These are phyloP conservation scores for Natator depressus DNA, from an alignment of 2,113 vertebrate genomes.

Conservation along the genomic window DNA sequence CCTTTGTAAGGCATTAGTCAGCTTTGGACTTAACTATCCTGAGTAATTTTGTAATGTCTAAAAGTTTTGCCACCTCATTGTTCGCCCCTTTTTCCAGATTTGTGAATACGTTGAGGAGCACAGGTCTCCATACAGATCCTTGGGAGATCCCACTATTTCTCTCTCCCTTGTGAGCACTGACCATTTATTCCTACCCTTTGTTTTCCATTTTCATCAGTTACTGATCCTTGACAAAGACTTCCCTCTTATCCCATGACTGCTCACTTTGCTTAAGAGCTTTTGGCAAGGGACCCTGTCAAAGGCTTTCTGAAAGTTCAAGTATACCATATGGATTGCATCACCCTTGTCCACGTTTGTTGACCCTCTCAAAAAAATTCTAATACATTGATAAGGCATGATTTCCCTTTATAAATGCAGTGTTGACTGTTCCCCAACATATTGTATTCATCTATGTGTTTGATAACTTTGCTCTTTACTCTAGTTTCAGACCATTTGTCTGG, in stretches of 20 bases:
- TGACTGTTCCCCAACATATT: neutral
- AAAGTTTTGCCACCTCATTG: neutral
- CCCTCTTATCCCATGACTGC: neutral
- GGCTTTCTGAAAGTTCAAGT: neutral
- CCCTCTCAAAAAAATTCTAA: neutral
- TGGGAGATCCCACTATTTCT: neutral
- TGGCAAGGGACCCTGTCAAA: neutral
- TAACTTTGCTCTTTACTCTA: neutral
- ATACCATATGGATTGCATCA: neutral
- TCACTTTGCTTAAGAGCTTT: neutral
- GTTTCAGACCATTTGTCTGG: neutral
- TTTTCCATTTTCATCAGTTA: neutral
- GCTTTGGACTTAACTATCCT: neutral
- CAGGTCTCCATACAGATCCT: neutral
- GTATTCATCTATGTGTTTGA: neutral
- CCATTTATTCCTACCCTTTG: neutral
- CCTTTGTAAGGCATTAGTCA: neutral
- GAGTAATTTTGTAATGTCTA: neutral
- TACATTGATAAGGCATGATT: neutral
- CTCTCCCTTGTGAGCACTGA: neutral
- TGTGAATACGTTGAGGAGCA: neutral
- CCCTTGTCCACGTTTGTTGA: neutral
- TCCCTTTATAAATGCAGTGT: neutral
- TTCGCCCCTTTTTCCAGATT: neutral
- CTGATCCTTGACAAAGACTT: neutral